Evolutionary conservation across 2,113 vertebrate species (phyloP).

Genomic region (Xenopus laevis): DNA sequence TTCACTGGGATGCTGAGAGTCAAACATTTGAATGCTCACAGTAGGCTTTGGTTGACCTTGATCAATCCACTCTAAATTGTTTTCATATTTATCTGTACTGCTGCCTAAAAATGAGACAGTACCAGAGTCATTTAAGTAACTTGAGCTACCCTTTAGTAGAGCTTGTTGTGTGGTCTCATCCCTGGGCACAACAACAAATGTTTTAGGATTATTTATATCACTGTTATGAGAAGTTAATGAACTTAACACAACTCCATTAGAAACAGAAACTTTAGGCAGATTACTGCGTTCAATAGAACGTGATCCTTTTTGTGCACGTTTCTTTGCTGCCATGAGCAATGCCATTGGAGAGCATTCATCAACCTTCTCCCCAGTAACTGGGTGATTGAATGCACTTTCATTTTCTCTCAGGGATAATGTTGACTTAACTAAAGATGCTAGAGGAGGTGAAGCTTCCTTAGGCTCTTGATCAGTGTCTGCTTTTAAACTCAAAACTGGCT

Average conservation of each 20-base stretch:
- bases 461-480: background rate
- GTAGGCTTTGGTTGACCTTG: background rate
- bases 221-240: slow-evolving; percentile 59
- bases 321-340: slow-evolving; percentile 82
- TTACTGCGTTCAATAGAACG: slow-evolving; percentile 39
- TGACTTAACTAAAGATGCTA: background rate
- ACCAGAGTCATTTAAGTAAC: background rate
- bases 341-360: slow-evolving; percentile 78
- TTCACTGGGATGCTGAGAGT: background rate
- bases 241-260: slow-evolving; percentile 32
- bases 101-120: background rate
- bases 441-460: background rate
- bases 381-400: slow-evolving; percentile 53
- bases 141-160: background rate
- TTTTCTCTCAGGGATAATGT: background rate
- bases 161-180: slow-evolving; percentile 13
- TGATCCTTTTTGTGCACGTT: slow-evolving; percentile 73
- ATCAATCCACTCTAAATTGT: background rate
- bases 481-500: background rate
- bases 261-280: slow-evolving; percentile 44
- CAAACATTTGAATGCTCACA: background rate
- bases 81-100: background rate
- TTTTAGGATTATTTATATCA: slow-evolving; percentile 61
- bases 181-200: slow-evolving; percentile 69
- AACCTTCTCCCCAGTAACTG: slow-evolving; percentile 58